phyloP scores from a whole-genome alignment of 2,113 vertebrate genomes.

The Strix uralensis region DNA sequence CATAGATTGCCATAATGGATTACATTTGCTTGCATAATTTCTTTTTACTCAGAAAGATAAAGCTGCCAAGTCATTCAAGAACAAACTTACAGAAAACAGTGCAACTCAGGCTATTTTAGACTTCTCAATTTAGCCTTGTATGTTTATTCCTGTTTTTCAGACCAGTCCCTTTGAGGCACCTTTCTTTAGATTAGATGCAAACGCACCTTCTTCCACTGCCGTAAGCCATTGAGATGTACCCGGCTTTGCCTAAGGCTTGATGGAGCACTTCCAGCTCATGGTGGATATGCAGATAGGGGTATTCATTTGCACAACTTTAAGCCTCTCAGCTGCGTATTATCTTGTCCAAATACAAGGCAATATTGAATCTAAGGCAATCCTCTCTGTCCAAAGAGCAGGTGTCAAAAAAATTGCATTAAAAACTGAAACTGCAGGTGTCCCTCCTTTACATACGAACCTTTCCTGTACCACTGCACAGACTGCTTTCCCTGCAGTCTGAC shows the following conservation, averaged over 20 bases:
- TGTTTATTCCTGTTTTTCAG: neutral
- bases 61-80: neutral
- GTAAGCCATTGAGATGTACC: neutral
- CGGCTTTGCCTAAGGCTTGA: neutral
- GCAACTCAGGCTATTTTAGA: neutral
- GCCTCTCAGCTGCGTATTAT: neutral
- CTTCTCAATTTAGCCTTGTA: neutral
- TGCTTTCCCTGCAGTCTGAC: neutral
- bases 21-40: neutral
- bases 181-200: neutral
- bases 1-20: neutral
- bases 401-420: neutral
- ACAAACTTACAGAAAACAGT: neutral
- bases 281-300: neutral
- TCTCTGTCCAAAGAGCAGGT: neutral
- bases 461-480: neutral
- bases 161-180: neutral
- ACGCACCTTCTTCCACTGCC: neutral
- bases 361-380: neutral
- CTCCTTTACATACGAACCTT: neutral
- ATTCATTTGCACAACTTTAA: neutral
- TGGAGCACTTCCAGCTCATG: neutral
- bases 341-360: neutral
- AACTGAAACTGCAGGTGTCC: neutral
- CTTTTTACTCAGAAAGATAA: neutral